Conservation (phyloP, 2,888 invertebrate species). For the Agrenia bidenticulata region DNA sequence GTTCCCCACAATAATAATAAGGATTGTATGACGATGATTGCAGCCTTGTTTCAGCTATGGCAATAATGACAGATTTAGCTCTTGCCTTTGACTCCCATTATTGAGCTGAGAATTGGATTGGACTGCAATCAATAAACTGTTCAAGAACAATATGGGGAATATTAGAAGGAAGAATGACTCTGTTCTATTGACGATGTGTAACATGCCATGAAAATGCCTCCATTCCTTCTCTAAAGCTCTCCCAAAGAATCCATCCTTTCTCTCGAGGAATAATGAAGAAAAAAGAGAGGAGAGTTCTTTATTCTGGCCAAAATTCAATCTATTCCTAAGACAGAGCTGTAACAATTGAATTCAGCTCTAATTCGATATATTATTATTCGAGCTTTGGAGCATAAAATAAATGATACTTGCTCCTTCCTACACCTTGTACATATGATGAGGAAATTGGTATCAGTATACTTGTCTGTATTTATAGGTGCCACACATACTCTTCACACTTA, state of each 20-base stretch:
- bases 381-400: no score
- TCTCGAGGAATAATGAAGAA: constrained; percentile 10
- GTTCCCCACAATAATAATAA: neutral
- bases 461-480: no score
- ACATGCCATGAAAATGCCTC: constrained; percentile 33
- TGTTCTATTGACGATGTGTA: constrained; percentile 29
- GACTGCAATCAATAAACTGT: no score
- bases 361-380: neutral
- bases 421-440: no score
- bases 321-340: constrained; percentile 1
- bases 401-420: no score
- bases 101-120: no score
- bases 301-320: constrained; percentile 17
- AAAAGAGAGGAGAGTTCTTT: constrained; percentile 30
- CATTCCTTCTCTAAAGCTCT: constrained; percentile 22
- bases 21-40: neutral
- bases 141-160: no score
- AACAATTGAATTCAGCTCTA: constrained; percentile 33
- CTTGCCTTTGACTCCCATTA: no score
- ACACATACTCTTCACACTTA: no score
- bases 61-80: no score
- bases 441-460: no score
- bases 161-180: no score
- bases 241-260: constrained; percentile 20
- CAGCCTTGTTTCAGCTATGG: neutral